Conservation (phyloP, 2,888 invertebrate species). For the Drosophila ezoana region DNA sequence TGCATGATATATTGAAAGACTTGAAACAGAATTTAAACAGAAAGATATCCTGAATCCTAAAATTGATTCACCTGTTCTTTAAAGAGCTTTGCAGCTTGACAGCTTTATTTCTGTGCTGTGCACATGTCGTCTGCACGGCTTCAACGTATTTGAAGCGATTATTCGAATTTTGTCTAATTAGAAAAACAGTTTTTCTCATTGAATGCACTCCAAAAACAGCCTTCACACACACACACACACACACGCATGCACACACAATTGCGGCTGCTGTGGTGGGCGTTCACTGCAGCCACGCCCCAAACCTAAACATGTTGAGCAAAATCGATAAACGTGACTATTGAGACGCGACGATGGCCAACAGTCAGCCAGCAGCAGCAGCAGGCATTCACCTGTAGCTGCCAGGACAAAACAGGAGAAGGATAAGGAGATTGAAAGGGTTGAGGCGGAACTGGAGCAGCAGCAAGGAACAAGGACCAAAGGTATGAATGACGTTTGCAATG, state of each 20-base stretch:
- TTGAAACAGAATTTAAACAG: background rate
- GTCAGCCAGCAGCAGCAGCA: conserved; percentile 3
- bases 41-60: background rate
- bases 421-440: background rate
- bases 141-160: conserved; percentile 10
- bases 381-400: conserved; percentile 52
- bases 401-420: conserved; percentile 15
- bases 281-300: conserved; percentile 12
- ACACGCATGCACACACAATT: background rate
- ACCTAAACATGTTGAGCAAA: conserved; percentile 25
- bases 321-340: conserved; percentile 52
- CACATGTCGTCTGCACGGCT: conserved; percentile 4
- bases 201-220: conserved; percentile 36
- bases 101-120: conserved; percentile 8
- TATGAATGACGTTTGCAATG: conserved; percentile 62
- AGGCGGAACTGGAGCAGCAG: conserved; percentile 5
- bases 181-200: conserved; percentile 61
- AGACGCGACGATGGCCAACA: conserved; percentile 26
- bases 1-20: background rate
- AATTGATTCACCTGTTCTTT: background rate
- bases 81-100: background rate
- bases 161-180: conserved; percentile 53
- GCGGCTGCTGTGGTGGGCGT: background rate
- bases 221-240: conserved; percentile 1
- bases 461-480: conserved; percentile 22